Base-by-base conservation (phyloP, 2,797 vertebrate genomes). In the Oryzias sinensis region DNA sequence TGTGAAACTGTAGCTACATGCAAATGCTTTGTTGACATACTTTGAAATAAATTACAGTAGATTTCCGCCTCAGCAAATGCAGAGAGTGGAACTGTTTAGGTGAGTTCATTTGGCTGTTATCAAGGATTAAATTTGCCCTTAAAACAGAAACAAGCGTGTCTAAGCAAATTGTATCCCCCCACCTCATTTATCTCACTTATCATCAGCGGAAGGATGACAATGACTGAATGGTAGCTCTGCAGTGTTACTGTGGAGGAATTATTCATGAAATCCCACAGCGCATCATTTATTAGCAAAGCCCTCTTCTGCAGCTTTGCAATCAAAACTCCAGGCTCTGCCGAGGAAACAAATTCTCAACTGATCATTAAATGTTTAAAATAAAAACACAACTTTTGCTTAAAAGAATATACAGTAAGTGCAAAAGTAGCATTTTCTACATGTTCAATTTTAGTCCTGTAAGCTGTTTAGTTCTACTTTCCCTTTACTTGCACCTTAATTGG, bases 171-270 rank as follows among this genome's bases (percentile, higher is more conserved):
- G 43, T 57, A 20, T 14, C 14, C 17, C 59, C 70, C 16, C 14
- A 16, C 18, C 56, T 61, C 68, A 83, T 88, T 85, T 74, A 78
- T 89, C 81, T 77, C 57, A 74, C 55, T 80, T 73, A 70, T 58
- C 48, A 48, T 59, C 43, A 62, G 56, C 2, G 40, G 64, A 62
- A 1, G 9, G 42, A 50, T 29, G 20, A 18, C 49, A 20, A 5
- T 63, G 70, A 81, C 22, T 17, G 58, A 62, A 33, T 11, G 9
- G 37, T 45, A 65, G 60, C 51, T 59, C 40, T 40, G 37, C 67
- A 53, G 58, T 37, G 18, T 70, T 50, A 69, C 64, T 49, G 55
- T 55, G 44, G 47, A 61, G 63, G 56, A 64, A 42, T 41, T 43
- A 66, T 74, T 59, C 55, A 62, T 40, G 5, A 73, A 73, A 50